Base-by-base conservation (phyloP, 2,888 invertebrate genomes). In the Limnephilus lunatus region DNA sequence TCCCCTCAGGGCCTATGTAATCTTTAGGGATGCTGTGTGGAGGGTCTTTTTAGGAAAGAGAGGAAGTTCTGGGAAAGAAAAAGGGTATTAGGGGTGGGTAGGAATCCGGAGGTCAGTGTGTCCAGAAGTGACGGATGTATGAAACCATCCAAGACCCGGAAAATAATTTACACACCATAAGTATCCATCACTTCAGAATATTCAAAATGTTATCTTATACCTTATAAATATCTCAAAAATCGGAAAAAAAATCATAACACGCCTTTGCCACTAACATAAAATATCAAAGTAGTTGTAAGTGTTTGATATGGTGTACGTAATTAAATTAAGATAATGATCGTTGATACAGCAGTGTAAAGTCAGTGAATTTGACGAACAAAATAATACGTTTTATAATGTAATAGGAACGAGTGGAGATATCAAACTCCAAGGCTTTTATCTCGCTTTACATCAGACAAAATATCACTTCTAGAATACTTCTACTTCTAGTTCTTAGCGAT, bases 301-400 rank as follows among this genome's bases (percentile, higher is more conserved):
- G 25, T 25, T 68, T n/a, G 9, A 68, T 39, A 86, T 86, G 11
- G 44, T 30, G 80, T 25, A 3, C n/a, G 81, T 89, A 80, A 89
- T 89, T 89, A 31, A 89, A 89, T 89, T 89, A 89, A 35, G 80
- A 25, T n/a, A 44, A 7, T 89, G 88, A 89, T 89, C 68, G 80
- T 81, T 89, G 39, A 80, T 80, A 39, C n/a, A 39, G 88, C 39
- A 25, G 31, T 32, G 30, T 48, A 30, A 39, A 89, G 35, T 89
- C 81, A 11, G 88, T 80, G 88, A 89, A 14, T 68, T 89, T 35
- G 30, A 89, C 81, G 32, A 80, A 89, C 88, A 81, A 81, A 81
- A 89, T 68, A 80, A 68, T 80, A 89, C n/a, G 9, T 68, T 39
- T 89, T 89, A 80, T 81, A 25, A 12, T 32, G 39, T 39, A 89